These are phyloP conservation scores for Apis florea DNA, from an alignment of 1,140 invertebrate genomes.

Conservation along the genomic window DNA sequence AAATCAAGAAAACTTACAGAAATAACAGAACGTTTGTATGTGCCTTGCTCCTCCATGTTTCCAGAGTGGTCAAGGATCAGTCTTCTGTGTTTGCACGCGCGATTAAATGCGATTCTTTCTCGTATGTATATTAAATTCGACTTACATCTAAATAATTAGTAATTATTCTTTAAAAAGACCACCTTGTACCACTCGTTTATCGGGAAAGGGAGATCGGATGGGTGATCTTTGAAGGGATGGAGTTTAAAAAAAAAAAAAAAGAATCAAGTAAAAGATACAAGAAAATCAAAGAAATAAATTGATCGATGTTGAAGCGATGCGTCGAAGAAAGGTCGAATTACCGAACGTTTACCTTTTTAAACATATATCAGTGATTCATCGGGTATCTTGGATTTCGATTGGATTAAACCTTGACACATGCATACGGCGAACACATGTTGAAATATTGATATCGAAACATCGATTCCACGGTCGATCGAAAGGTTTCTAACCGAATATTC, in stretches of 20 bases:
- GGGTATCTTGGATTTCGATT: not conserved
- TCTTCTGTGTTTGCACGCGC: conserved; percentile 41
- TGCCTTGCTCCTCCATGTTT: conserved; percentile 63
- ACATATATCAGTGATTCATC: not conserved
- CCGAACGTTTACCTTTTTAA: not conserved
- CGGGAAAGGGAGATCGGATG: not conserved
- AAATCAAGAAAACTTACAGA: conserved; percentile 33
- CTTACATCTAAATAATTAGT: conserved; percentile 19
- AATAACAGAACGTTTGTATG: conserved; percentile 46
- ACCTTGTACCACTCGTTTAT: conserved; percentile 41
- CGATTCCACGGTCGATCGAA: conserved; percentile 8
- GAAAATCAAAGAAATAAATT: conserved; percentile 12
- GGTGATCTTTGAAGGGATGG: not conserved
- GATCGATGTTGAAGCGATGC: not conserved
- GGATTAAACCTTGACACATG: not conserved
- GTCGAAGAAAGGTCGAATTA: conserved; percentile 7
- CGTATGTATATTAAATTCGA: not conserved
- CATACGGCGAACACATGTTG: too few relatives aligned
- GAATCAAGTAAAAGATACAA: not conserved
- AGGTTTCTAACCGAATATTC: not conserved
- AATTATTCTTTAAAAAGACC: conserved; percentile 28
- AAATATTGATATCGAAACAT: conserved; percentile 29
- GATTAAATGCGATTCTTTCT: conserved; percentile 4
- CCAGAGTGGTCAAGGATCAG: conserved; percentile 56
- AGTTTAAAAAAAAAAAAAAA: not conserved